Evolutionary conservation across 2,888 invertebrate genomes (phyloP).

Genomic region (Brenthis hecate): DNA sequence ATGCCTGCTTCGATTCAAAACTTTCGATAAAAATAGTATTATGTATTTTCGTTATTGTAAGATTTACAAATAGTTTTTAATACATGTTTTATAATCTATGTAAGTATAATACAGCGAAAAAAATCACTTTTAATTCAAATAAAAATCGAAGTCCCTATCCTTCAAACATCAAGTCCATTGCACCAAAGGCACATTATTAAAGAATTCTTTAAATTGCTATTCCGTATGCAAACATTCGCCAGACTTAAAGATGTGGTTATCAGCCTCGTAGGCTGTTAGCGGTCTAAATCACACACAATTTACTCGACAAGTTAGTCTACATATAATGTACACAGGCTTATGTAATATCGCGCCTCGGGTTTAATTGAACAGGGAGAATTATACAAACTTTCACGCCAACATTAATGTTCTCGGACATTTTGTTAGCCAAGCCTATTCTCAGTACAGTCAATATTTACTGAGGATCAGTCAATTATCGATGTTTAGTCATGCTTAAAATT

Average conservation of each 20-base stretch:
- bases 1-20: too few species aligned
- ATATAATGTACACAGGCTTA: conserved; percentile 33
- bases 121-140: too few species aligned
- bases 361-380: conserved; percentile 58
- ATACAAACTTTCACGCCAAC: conserved; percentile 61
- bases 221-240: conserved; percentile 28
- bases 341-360: conserved; percentile 50
- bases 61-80: too few species aligned
- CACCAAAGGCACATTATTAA: too few species aligned
- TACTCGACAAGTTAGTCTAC: conserved; percentile 38
- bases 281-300: conserved; percentile 53
- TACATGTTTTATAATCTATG: too few species aligned
- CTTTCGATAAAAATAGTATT: too few species aligned
- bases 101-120: too few species aligned
- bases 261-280: conserved; percentile 27
- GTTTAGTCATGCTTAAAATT: conserved; percentile 74
- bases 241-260: conserved; percentile 28
- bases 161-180: too few species aligned
- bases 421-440: conserved; percentile 36
- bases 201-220: conserved; percentile 13
- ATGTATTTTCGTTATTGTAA: too few species aligned
- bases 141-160: too few species aligned
- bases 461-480: conserved; percentile 75
- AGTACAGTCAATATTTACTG: conserved; percentile 72
- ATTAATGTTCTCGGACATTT: conserved; percentile 55